These are phyloP conservation scores for Bembecia ichneumoniformis DNA, from an alignment of 2,888 invertebrate genomes.

Conservation along the genomic window DNA sequence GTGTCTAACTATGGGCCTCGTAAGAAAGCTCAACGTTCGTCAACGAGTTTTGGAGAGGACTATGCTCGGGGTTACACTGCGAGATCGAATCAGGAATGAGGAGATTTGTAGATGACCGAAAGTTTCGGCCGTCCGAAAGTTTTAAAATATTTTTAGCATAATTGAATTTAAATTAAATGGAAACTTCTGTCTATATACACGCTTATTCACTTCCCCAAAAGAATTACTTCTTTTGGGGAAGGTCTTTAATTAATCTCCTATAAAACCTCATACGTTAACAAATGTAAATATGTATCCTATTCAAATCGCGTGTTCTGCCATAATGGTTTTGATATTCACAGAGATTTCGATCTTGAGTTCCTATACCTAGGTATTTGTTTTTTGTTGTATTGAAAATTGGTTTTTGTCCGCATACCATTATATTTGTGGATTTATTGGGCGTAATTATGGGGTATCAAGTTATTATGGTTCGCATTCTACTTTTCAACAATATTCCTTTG, in stretches of 20 bases:
- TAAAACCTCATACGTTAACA: slow-evolving; percentile 9
- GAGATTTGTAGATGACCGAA: too few species aligned
- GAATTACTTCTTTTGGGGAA: too few species aligned
- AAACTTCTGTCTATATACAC: too few species aligned
- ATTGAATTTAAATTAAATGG: too few species aligned
- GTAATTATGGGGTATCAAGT: slow-evolving; percentile 45
- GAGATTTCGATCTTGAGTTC: slow-evolving; percentile 15
- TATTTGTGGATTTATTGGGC: slow-evolving; percentile 41
- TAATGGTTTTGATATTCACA: slow-evolving; percentile 18
- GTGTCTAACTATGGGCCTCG: too few species aligned
- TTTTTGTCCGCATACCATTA: slow-evolving; percentile 19
- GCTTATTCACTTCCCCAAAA: too few species aligned
- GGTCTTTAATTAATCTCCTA: background rate
- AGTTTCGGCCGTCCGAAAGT: too few species aligned
- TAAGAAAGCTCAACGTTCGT: too few species aligned
- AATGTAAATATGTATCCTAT: slow-evolving; percentile 14
- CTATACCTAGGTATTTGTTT: slow-evolving; percentile 13
- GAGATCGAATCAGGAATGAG: too few species aligned
- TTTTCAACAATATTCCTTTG: slow-evolving; percentile 12
- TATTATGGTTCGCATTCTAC: slow-evolving; percentile 20
- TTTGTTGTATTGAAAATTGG: slow-evolving; percentile 31
- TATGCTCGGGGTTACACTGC: too few species aligned
- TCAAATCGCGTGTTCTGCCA: slow-evolving; percentile 16
- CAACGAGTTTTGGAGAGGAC: too few species aligned
- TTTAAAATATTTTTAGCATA: too few species aligned